Percentiles rank a stretch among this genome's conserved stretches.
Conservation (phyloP, 2,797 vertebrate species). For the Lepilemur ruficaudatus region DNA sequence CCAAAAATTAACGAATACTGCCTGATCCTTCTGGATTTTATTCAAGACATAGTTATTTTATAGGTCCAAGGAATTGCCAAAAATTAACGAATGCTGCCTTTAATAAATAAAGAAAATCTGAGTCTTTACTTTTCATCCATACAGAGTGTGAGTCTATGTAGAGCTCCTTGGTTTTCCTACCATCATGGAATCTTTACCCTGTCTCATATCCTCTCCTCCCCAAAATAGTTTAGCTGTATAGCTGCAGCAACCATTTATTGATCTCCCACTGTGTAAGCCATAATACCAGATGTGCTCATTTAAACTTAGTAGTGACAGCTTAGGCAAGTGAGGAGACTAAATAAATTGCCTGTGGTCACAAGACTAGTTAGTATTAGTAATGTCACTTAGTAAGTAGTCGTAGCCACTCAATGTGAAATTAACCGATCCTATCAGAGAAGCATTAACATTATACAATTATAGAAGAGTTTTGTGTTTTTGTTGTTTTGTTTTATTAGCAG, state of each 20-base stretch:
- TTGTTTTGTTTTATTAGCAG: slow-evolving; percentile 82
- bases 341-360: slow-evolving; percentile 11
- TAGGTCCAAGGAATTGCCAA: neutral
- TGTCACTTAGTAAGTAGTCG: neutral
- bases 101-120: neutral
- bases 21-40: neutral
- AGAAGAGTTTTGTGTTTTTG: slow-evolving; percentile 84
- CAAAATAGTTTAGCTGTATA: neutral
- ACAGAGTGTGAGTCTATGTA: neutral
- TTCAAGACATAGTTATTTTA: neutral
- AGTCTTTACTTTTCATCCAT: slow-evolving; percentile 5
- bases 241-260: neutral
- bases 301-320: neutral
- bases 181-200: neutral
- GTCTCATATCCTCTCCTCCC: neutral
- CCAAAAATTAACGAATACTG: neutral
- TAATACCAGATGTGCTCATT: neutral
- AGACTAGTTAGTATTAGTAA: neutral
- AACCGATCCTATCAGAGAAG: neutral
- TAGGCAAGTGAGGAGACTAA: neutral
- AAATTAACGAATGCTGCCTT: neutral
- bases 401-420: neutral
- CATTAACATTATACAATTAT: neutral
- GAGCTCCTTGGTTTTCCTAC: neutral
- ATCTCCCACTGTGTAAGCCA: neutral